Evolutionary conservation across 2,113 vertebrate genomes (phyloP).

Genomic region (Python bivittatus): DNA sequence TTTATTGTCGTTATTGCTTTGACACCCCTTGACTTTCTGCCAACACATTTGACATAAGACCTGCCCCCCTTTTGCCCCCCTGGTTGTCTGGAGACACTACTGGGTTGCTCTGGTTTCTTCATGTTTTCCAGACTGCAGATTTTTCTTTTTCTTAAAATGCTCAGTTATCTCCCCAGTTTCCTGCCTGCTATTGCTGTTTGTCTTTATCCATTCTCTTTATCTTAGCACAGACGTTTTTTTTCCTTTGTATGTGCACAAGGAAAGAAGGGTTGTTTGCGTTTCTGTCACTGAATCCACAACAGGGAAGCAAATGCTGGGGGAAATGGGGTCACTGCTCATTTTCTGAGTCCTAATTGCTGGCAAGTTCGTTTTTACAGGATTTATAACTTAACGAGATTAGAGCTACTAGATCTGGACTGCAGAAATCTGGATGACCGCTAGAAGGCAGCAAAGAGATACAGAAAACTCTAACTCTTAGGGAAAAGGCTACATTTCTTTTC

Average conservation of each 20-base stretch:
- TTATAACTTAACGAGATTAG: background rate
- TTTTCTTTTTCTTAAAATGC: background rate
- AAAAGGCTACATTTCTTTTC: background rate
- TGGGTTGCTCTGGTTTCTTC: background rate
- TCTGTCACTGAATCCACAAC: constrained; percentile 32
- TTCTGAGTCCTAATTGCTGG: constrained; percentile 2
- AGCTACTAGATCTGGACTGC: background rate
- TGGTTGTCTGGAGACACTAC: constrained; percentile 34
- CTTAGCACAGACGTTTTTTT: background rate
- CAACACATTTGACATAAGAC: constrained; percentile 50
- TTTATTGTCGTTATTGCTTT: constrained; percentile 57
- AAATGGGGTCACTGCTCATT: constrained; percentile 20
- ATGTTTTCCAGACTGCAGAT: background rate
- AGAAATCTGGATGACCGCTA: background rate
- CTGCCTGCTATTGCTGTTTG: constrained; percentile 33
- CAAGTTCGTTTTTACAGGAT: background rate
- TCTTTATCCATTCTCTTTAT: fast-evolving
- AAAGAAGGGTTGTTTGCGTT: background rate
- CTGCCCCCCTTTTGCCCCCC: constrained; percentile 46
- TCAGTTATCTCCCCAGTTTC: background rate
- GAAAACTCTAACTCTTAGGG: background rate
- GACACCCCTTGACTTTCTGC: constrained; percentile 61
- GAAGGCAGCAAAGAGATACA: background rate
- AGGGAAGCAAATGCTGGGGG: background rate
- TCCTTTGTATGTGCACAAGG: too few relatives aligned